Evolutionary conservation across 37 sponge, comb jelly and placozoan species (phyloP).

Genomic region (Chondrilla cf. caribensis): DNA sequence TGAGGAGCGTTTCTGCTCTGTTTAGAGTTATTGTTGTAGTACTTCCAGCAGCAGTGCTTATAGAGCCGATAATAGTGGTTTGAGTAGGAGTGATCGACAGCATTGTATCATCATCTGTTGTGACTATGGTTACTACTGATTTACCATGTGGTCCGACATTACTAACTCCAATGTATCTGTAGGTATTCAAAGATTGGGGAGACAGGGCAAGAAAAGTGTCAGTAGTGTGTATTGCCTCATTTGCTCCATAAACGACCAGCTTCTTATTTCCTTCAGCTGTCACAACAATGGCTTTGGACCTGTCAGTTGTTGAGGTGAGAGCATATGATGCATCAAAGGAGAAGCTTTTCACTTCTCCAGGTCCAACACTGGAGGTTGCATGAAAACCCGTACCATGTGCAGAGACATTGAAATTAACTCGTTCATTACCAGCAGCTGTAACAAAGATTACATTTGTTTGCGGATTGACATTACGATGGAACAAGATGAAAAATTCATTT

Average conservation of each 20-base stretch:
- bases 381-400: background rate
- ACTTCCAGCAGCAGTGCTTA: background rate
- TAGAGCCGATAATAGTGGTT: background rate
- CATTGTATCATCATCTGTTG: background rate
- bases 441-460: background rate
- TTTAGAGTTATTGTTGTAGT: background rate
- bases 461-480: background rate
- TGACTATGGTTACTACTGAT: conserved; percentile 14
- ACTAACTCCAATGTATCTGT: conserved; percentile 38
- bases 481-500: background rate
- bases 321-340: background rate
- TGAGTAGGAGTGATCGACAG: background rate
- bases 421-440: background rate
- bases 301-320: background rate
- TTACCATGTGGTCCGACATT: background rate
- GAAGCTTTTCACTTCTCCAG: background rate
- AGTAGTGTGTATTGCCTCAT: conserved; percentile 13
- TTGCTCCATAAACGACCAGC: conserved; percentile 43
- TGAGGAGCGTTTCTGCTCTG: conserved; percentile 1
- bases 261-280: background rate
- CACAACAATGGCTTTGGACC: conserved; percentile 8
- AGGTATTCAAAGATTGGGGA: background rate
- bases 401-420: background rate
- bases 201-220: conserved; percentile 68
- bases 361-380: background rate